Base-by-base conservation (phyloP, 2,797 vertebrate species). In the Pantherophis alleghaniensis region DNA sequence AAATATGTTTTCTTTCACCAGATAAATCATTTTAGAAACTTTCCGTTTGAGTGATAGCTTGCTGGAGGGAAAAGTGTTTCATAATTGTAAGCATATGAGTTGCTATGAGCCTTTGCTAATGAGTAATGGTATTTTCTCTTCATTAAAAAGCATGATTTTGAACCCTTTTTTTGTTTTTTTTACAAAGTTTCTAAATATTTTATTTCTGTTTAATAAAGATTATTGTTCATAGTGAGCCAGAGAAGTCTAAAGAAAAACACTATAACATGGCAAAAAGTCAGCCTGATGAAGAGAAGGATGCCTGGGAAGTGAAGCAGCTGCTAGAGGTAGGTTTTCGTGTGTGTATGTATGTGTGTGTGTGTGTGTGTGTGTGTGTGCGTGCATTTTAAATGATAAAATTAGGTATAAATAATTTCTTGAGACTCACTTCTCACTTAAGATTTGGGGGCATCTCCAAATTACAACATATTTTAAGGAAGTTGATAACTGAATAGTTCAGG, bases 301-400 rank as follows among this genome's bases (percentile, higher is more conserved):
- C 99, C 79, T 99, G 99, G 99, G 99, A 99, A 59, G 99, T 99
- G 93, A 99, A 99, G 97, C 98, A 92, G 95, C 98, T 99, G 91
- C 97, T 99, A 57, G 99, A 99, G 98, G 99, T 99, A 96, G 87
- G 97, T 88, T 24, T 55, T 53, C 7, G 1, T 92, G 56, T 66
- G 92, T 42, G 37, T 37, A 37, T 37, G 32, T 37, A 37, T 37
- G 37, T 37, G 2, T 32, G 37, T 37, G 2, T 37, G 2, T 37
- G 37, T 42, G 42, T 47, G 42, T 47, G 42, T 47, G 42, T 5
- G 42, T 83, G 14, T 28, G 4, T 3, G 3, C 1, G 1, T 86
- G 28, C 22, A 4, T 87, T 66, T 92, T 92, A 32, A 60, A 37
- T 63, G 5, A 53, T 88, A 42, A 91, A 53, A 22, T 86, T 89